Evolutionary conservation across 2,888 invertebrate genomes (phyloP).

Genomic region (Brenthis hecate): DNA sequence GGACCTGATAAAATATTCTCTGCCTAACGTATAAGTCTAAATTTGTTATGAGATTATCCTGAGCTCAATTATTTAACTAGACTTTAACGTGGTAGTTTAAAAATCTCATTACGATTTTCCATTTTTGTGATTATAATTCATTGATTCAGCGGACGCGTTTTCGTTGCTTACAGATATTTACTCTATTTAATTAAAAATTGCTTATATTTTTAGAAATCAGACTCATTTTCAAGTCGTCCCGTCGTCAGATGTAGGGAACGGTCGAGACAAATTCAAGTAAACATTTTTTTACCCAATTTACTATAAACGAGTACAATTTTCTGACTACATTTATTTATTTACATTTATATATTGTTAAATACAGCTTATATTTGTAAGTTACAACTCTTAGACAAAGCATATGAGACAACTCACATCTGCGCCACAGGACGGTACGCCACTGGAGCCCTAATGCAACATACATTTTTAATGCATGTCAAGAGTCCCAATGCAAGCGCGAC

Average conservation of each 20-base stretch:
- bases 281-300: too few species aligned
- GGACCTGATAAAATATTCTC: constrained; percentile 9
- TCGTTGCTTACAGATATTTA: too few species aligned
- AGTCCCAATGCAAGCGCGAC: constrained; percentile 56
- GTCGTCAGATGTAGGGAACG: too few species aligned
- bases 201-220: too few species aligned
- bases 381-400: constrained; percentile 32
- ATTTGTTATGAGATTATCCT: neutral
- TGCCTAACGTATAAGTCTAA: constrained; percentile 2
- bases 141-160: too few species aligned
- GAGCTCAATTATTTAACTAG: neutral
- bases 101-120: too few species aligned
- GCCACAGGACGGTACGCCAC: constrained; percentile 48
- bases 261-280: too few species aligned
- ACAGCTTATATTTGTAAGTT: neutral
- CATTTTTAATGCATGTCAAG: constrained; percentile 79
- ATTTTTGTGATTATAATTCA: too few species aligned
- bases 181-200: too few species aligned
- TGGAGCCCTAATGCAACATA: constrained; percentile 72
- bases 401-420: constrained; percentile 37
- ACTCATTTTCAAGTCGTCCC: too few species aligned
- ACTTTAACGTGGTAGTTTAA: neutral
- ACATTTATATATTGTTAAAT: neutral
- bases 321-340: neutral
- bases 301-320: too few species aligned